Percentiles rank a stretch among this genome's conserved stretches.
These are phyloP conservation scores for Potamilus streckersoni DNA, from an alignment of 1,140 invertebrate genomes.

Conservation along the genomic window DNA sequence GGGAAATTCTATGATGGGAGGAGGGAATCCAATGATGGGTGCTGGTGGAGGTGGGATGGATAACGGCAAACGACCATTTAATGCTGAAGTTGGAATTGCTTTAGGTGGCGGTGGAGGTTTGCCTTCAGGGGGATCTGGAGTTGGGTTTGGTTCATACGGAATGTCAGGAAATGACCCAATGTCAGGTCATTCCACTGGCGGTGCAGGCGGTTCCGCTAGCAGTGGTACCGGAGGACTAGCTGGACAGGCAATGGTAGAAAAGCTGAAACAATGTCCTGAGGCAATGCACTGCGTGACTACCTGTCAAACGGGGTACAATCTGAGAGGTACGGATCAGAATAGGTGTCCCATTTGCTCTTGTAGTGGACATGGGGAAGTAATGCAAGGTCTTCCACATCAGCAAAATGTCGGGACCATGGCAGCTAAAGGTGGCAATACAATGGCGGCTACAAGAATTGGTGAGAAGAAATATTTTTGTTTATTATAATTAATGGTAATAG, in stretches of 20 bases:
- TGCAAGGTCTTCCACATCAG: too few species aligned
- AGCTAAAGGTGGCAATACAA: too few species aligned
- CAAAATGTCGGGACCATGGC: too few species aligned
- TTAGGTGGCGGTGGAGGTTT: not conserved
- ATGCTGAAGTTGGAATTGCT: not conserved
- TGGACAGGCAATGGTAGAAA: conserved; percentile 1
- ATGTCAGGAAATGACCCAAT: too few species aligned
- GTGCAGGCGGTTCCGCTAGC: not conserved
- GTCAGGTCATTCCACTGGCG: too few species aligned
- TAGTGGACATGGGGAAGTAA: not conserved
- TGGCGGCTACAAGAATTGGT: too few species aligned
- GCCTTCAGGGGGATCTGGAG: not conserved
- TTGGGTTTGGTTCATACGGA: too few species aligned
- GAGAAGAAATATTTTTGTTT: too few species aligned
- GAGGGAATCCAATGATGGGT: not conserved
- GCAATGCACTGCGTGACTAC: conserved; percentile 11
- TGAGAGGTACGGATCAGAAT: not conserved
- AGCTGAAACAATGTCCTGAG: conserved; percentile 13
- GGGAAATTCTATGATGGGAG: not conserved
- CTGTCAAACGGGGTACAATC: conserved; percentile 14
- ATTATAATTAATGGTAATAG: too few species aligned
- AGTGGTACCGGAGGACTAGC: not conserved
- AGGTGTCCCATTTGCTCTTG: conserved; percentile 22
- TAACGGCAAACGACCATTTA: not conserved
- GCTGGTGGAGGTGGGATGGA: conserved; percentile 1